These are phyloP conservation scores for Rhabdomys pumilio DNA, from an alignment of 2,797 vertebrate genomes.

Conservation along the genomic window DNA sequence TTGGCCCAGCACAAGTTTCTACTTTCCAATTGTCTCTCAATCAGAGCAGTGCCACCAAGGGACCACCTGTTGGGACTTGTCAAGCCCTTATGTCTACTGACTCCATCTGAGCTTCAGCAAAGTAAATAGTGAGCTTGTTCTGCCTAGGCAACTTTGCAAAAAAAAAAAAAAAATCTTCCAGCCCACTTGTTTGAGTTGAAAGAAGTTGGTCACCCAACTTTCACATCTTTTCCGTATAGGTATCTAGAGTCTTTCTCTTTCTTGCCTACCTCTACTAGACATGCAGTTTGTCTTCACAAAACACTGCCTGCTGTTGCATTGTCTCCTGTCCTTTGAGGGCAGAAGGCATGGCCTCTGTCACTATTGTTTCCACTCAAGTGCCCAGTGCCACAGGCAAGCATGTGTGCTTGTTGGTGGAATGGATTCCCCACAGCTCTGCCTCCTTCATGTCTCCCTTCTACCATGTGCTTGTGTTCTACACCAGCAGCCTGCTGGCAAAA, in stretches of 20 bases:
- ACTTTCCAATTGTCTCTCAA: background rate
- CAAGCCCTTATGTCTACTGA: background rate
- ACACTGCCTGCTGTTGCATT: background rate
- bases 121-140: background rate
- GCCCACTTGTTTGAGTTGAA: background rate
- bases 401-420: background rate
- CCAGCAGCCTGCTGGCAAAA: slow-evolving; percentile 26
- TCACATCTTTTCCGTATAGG: rapidly evolving
- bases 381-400: background rate
- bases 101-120: background rate
- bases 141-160: background rate
- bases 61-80: background rate
- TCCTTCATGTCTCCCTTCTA: background rate
- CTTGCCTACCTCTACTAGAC: background rate
- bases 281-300: background rate
- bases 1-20: background rate
- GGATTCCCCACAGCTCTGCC: background rate
- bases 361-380: background rate
- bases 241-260: background rate
- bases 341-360: background rate
- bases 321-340: background rate
- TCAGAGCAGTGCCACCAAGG: background rate
- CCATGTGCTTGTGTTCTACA: background rate
- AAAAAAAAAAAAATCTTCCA: background rate
- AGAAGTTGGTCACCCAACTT: background rate